These are phyloP conservation scores for Peromyscus melanophrys DNA, from an alignment of 2,797 vertebrate genomes.

Conservation along the genomic window DNA sequence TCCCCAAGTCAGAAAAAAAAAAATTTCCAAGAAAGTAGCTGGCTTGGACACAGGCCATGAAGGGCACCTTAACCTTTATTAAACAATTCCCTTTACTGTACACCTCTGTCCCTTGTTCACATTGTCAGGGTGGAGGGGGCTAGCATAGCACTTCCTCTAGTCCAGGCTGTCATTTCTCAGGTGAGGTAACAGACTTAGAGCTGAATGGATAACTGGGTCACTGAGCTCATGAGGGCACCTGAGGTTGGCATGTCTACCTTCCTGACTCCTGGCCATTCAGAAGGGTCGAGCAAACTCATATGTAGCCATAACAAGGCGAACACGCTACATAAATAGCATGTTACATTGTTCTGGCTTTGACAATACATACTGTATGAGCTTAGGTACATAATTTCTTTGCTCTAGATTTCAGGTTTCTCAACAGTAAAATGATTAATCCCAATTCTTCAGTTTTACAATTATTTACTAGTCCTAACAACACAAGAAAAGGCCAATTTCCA, in stretches of 20 bases:
- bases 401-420: conserved; percentile 31
- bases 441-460: background rate
- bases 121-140: background rate
- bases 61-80: background rate
- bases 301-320: background rate
- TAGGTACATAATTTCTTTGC: background rate
- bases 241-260: background rate
- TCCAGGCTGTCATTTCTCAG: conserved; percentile 32
- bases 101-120: background rate
- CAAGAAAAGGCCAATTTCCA: background rate
- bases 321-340: background rate
- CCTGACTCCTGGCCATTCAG: background rate
- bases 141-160: too few relatives aligned
- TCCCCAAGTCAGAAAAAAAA: conserved; percentile 28
- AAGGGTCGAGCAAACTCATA: background rate
- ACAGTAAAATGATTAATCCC: conserved; percentile 40
- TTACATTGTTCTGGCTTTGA: background rate
- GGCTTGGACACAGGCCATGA: background rate
- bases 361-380: background rate
- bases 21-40: background rate
- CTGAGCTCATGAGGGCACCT: background rate
- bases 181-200: background rate
- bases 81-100: background rate
- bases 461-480: background rate
- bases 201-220: background rate